phyloP scores from a whole-genome alignment of 2,113 vertebrate genomes.

The Caranx melampygus region DNA sequence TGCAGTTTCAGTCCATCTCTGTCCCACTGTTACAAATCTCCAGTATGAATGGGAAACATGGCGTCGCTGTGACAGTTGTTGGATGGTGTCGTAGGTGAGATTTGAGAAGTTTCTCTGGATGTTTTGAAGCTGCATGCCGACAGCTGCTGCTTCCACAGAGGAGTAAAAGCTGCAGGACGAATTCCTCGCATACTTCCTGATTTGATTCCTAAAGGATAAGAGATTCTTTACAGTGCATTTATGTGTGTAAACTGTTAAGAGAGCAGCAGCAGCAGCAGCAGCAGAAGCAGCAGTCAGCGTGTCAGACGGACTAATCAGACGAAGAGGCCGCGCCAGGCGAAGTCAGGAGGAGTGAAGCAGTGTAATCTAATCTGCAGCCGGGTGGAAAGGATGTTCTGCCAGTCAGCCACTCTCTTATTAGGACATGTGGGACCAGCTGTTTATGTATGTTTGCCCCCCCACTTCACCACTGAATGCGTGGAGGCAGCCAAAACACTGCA shows the following conservation, averaged over 20 bases:
- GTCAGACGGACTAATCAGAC: slow-evolving; percentile 4
- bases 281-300: slow-evolving; percentile 11
- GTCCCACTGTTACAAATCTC: no score
- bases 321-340: slow-evolving; percentile 24
- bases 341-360: slow-evolving; percentile 51
- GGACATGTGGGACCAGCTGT: slow-evolving; percentile 68
- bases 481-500: slow-evolving; percentile 19
- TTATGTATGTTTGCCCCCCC: slow-evolving; percentile 55
- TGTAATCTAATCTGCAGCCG: slow-evolving; percentile 54
- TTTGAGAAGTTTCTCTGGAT: background rate
- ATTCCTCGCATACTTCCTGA: background rate
- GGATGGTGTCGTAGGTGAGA: background rate
- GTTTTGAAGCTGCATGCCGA: background rate
- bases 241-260: background rate
- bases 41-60: background rate
- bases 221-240: background rate
- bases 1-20: no score
- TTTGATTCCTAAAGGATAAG: background rate
- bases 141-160: background rate
- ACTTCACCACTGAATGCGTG: background rate
- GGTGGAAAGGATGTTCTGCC: slow-evolving; percentile 50
- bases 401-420: slow-evolving; percentile 64
- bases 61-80: background rate
- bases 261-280: slow-evolving; percentile 2
- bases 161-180: background rate